A percentile compares a stretch with the other conserved stretches of the same genome.
Conservation (phyloP, 2,797 vertebrate genomes). For the Percopsis omiscomaycus region DNA sequence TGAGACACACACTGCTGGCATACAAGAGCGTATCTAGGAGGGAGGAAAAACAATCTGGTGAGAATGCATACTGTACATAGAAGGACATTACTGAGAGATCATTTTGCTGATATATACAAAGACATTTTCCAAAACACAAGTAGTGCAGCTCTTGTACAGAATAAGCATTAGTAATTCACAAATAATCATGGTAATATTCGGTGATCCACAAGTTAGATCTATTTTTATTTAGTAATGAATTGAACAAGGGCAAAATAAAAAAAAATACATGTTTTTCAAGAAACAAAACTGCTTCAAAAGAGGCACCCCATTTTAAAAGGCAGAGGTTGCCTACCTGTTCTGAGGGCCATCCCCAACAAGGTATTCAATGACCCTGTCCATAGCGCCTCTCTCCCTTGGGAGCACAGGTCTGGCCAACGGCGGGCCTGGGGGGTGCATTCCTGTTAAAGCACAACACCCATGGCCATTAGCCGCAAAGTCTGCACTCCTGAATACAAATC, state of each 20-base stretch:
- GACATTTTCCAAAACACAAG: neutral
- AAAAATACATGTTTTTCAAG: neutral
- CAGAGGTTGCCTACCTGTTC: slow-evolving; percentile 85
- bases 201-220: neutral
- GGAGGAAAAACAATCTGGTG: slow-evolving; percentile 38
- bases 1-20: slow-evolving; percentile 99
- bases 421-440: slow-evolving; percentile 95
- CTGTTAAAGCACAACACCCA: slow-evolving; percentile 72
- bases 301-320: neutral
- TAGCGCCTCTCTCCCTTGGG: slow-evolving; percentile 87
- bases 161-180: neutral
- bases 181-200: slow-evolving; percentile 7
- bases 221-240: too few species aligned
- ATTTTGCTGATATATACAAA: slow-evolving; percentile 18
- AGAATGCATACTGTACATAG: slow-evolving; percentile 7
- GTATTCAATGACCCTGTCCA: slow-evolving; percentile 96
- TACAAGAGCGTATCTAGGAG: slow-evolving; percentile 91
- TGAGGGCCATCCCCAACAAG: slow-evolving; percentile 97
- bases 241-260: neutral
- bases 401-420: slow-evolving; percentile 93
- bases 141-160: neutral
- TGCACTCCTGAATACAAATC: slow-evolving; percentile 34
- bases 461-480: neutral
- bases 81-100: slow-evolving; percentile 3
- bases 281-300: neutral